These are phyloP conservation scores for Colossoma macropomum DNA, from an alignment of 2,113 vertebrate species.

Conservation along the genomic window DNA sequence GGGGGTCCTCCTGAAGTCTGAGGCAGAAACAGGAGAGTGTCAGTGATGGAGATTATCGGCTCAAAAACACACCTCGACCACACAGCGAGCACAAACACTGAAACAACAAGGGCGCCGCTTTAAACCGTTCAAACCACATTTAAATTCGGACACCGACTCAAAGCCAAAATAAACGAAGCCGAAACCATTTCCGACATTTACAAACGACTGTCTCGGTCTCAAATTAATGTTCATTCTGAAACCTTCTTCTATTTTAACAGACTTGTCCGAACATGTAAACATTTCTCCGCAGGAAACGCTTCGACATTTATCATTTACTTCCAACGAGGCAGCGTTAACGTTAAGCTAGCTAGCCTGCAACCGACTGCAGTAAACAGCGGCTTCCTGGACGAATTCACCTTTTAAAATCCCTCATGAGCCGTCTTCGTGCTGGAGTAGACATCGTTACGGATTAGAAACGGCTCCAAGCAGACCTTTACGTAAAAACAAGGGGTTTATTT, in stretches of 20 bases:
- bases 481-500: background rate
- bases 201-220: background rate
- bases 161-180: background rate
- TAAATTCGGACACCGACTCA: constrained; percentile 17
- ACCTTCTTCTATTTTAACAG: background rate
- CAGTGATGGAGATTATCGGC: background rate
- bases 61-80: background rate
- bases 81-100: background rate
- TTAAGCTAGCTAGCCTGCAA: background rate
- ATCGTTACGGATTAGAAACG: constrained; percentile 24
- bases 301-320: background rate
- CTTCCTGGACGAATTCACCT: constrained; percentile 42
- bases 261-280: background rate
- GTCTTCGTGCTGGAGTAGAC: constrained; percentile 63
- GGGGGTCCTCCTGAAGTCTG: constrained; percentile 64
- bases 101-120: background rate
- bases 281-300: background rate
- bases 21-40: constrained; percentile 7
- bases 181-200: background rate
- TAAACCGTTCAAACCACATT: background rate
- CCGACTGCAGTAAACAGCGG: constrained; percentile 44
- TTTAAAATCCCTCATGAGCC: constrained; percentile 67
- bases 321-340: background rate
- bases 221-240: background rate
- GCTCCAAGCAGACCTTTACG: background rate